Percentiles rank a stretch among this genome's conserved stretches.
Conservation (phyloP, 2,797 vertebrate genomes). For the Picus viridis region DNA sequence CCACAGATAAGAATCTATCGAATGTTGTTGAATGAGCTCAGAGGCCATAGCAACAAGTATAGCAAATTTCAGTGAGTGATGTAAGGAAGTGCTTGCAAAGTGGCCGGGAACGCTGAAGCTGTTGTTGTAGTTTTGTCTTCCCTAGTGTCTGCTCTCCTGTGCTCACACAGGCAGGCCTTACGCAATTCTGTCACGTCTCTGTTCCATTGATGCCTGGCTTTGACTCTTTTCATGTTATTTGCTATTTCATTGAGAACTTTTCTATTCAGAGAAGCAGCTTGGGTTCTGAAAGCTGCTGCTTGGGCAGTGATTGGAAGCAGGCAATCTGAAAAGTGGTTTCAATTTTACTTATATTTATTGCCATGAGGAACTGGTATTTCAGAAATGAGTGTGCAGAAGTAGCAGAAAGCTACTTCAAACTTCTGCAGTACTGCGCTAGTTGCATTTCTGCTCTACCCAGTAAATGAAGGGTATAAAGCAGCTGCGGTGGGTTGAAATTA, state of each 20-base stretch:
- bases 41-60: constrained; percentile 12
- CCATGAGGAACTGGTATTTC: neutral
- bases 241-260: neutral
- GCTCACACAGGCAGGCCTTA: neutral
- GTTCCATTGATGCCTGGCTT: neutral
- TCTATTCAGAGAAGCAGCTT: neutral
- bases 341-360: neutral
- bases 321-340: neutral
- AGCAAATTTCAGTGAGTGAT: neutral
- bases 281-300: neutral
- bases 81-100: neutral
- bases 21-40: neutral
- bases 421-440: neutral
- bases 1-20: constrained; percentile 15
- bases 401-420: neutral
- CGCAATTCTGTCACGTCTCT: neutral
- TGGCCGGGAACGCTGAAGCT: neutral
- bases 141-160: neutral
- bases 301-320: neutral
- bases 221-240: constrained; percentile 6
- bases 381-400: neutral
- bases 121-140: neutral
- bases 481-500: no score
- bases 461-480: neutral
- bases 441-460: neutral